Evolutionary conservation across 2,113 vertebrate genomes (phyloP), one percentile per base, ranked within the genome.

Genomic region (Corydoras maculifer): DNA sequence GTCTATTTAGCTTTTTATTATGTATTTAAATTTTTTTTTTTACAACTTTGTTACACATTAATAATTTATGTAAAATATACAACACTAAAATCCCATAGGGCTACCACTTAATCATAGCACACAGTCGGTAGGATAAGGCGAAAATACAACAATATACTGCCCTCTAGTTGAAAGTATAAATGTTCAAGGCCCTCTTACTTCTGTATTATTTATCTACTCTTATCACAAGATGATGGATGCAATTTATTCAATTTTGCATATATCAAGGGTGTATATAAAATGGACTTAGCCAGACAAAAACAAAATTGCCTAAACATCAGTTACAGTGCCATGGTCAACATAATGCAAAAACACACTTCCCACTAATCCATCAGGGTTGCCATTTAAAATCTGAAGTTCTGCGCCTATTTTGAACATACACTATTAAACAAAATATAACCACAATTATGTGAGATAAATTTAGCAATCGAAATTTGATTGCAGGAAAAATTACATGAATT

Each of bases 171-270:
- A 43, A 43, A 43, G 35, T 25, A 32, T 25, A 53, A 68, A 25
- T 65, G 54, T 61, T 73, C 70, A 77, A 73, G 75, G 70, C 31
- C 58, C 11, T 54, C 25, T 72, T 25, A 65, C 15, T 25, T 13
- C 53, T 51, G 49, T 65, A 13, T 61, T 69, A 65, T 65, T 69
- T 72, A 25, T 65, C 61, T 30, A 18, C 5, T 62, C 57, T n/a
- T 5, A 25, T 35, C n/a, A n/a, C 2, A n/a, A 43, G 12, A 77
- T 69, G 75, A 77, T 73, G 66, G 75, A 65, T 77, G 70, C 29
- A 54, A 73, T 73, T 61, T 49, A 72, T 76, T 72, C 60, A 50
- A 4, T 55, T 66, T 60, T 55, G 48, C 30, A 75, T 48, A 68
- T 12, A 63, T 58, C 58, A 63, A 53, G 43, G 65, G 15, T 43